phyloP scores from a whole-genome alignment of 37 sponge, comb jelly and placozoan species.

The Haliclona indistincta region DNA sequence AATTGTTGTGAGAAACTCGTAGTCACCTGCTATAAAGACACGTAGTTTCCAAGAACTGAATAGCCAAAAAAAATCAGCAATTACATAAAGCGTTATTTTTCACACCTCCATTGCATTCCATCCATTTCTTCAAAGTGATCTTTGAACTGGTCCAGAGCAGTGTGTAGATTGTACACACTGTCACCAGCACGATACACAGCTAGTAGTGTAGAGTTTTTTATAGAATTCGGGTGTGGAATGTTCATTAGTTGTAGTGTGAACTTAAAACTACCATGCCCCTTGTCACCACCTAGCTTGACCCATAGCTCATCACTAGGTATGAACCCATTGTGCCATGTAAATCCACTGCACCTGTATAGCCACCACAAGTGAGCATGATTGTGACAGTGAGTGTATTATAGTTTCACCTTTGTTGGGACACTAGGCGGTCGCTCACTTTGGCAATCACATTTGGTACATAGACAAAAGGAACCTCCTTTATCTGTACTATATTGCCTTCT shows the following conservation, averaged over 20 bases:
- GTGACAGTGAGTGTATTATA: too few species aligned
- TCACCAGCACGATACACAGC: background rate
- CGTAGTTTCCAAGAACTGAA: background rate
- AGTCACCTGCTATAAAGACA: background rate
- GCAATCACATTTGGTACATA: conserved; percentile 11
- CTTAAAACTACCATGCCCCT: conserved; percentile 19
- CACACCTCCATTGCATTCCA: background rate
- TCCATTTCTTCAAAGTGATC: conserved; percentile 1
- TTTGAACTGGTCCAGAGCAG: conserved; percentile 4
- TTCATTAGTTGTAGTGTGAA: background rate
- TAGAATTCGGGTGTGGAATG: background rate
- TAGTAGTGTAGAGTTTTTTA: background rate
- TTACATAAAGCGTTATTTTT: background rate
- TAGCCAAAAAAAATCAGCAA: background rate
- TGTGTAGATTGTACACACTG: background rate
- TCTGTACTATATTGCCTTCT: background rate
- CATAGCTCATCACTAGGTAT: conserved; percentile 44
- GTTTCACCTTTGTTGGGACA: background rate
- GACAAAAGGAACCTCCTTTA: conserved; percentile 5
- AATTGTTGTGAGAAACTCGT: conserved; percentile 1
- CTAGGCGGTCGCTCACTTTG: background rate
- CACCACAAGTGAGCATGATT: too few species aligned
- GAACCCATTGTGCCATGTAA: conserved; percentile 46
- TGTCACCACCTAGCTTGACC: conserved; percentile 44
- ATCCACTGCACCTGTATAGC: too few species aligned